Base-by-base conservation (phyloP, 2,888 invertebrate species). In the Pocota personata region DNA sequence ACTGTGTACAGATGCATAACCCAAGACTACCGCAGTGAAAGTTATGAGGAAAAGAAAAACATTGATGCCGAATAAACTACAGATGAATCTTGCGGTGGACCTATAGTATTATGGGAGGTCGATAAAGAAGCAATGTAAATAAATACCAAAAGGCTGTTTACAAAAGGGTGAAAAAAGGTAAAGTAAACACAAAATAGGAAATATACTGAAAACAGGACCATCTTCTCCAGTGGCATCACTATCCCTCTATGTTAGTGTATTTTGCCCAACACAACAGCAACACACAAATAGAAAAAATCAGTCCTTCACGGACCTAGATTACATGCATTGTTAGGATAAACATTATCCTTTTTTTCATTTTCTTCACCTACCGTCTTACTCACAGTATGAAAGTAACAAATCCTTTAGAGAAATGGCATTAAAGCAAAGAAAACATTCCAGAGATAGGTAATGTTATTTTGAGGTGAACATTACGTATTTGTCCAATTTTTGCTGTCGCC, bases 81-180 rank as follows among this genome's bases (percentile, higher is more conserved):
- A 52, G 69, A 58, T 52, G 60, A 72, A 62, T 66, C 60, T 72
- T 79, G 79, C 55, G 73, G 78, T 69, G 60, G 60, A 67, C 67
- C 52, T 48, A 46, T 55, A 50, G 52, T 62, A 78, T 73, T 75
- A 75, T 79, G 69, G 69, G 73, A 57, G 73, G 62, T 69, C 73
- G 73, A 79, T 75, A 57, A 69, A 69, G 60, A 75, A 57, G 37
- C 64, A 75, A 79, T 58, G 73, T 79, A 84, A 84, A 84, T 79
- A 84, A 75, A 79, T 79, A 84, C 64, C n/a, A 69, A 73, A 84
- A 57, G 62, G 75, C 73, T 62, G 83, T 83, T 78, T 73, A 69
- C 73, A 21, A 79, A 83, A 73, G 73, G 79, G 67, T 50, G 46
- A 82, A 72, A 60, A 64, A 83, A 66, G 72, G 60, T 73, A 83